Evolutionary conservation across 2,113 vertebrate genomes (phyloP).

Genomic region (Casuarius casuarius): DNA sequence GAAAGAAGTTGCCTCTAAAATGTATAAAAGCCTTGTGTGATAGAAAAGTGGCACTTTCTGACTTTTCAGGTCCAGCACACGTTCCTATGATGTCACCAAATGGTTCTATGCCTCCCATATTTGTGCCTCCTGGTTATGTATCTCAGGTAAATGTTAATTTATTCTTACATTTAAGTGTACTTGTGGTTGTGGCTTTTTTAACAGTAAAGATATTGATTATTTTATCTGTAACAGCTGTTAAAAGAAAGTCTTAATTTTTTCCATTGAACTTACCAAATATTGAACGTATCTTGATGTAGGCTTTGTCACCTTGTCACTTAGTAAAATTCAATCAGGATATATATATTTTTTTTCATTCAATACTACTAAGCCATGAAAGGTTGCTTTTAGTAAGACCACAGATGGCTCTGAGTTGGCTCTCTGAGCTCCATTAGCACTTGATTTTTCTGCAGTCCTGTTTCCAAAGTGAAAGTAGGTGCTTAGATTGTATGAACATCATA

Average conservation of each 20-base stretch:
- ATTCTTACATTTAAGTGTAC: not conserved
- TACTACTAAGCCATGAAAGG: not conserved
- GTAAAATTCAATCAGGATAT: not conserved
- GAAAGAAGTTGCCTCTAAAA: not conserved
- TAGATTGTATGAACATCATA: not conserved
- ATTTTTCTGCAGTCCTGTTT: not conserved
- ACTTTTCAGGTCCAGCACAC: slow-evolving; percentile 80
- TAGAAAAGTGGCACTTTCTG: not conserved
- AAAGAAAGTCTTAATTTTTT: not conserved
- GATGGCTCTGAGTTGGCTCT: not conserved
- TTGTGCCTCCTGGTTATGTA: slow-evolving; percentile 84
- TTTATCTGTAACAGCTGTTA: not conserved
- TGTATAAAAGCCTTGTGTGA: not conserved
- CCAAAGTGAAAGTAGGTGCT: not conserved
- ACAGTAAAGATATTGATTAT: not conserved
- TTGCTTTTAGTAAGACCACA: not conserved
- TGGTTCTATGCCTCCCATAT: slow-evolving; percentile 84
- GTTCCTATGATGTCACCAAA: slow-evolving; percentile 86
- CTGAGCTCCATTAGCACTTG: not conserved
- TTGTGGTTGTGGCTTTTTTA: not conserved
- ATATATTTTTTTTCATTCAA: not conserved
- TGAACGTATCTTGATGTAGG: not conserved
- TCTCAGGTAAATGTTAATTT: slow-evolving; percentile 78
- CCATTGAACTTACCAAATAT: not conserved
- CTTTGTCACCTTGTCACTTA: not conserved